phyloP scores from a whole-genome alignment of 1,140 invertebrate species.

The Drosophila persimilis region DNA sequence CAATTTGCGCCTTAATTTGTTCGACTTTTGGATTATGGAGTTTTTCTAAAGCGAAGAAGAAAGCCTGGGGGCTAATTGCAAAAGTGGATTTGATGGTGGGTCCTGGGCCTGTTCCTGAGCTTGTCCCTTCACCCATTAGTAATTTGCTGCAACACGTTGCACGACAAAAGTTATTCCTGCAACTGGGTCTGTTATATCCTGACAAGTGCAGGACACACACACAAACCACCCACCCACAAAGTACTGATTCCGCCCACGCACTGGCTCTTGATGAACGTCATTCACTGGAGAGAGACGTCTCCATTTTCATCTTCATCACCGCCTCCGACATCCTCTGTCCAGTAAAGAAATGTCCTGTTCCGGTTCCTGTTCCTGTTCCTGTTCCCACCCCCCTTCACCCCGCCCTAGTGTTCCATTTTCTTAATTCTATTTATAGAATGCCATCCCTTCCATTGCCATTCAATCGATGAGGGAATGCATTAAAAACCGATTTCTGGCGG shows the following conservation, averaged over 20 bases:
- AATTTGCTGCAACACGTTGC: constrained; percentile 9
- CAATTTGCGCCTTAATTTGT: constrained; percentile 73
- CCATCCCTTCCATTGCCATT: too few species aligned
- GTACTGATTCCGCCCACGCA: too few species aligned
- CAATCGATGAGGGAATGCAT: constrained; percentile 23
- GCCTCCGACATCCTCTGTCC: too few species aligned
- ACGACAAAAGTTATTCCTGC: constrained; percentile 53
- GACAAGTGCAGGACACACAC: constrained; percentile 29
- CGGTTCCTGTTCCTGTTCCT: too few species aligned
- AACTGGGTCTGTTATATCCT: constrained; percentile 11
- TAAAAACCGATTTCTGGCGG: constrained; percentile 61
- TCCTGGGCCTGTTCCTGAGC: constrained; percentile 54
- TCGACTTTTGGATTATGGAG: constrained; percentile 66
- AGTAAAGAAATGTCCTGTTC: too few species aligned
- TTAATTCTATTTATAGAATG: constrained; percentile 11
- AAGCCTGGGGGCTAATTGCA: constrained; percentile 50
- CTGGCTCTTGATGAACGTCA: too few species aligned
- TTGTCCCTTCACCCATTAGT: neutral
- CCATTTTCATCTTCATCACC: too few species aligned
- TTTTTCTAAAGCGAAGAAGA: constrained; percentile 5
- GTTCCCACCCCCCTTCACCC: too few species aligned
- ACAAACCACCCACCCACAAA: too few species aligned
- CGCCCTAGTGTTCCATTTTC: too few species aligned
- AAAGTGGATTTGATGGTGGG: constrained; percentile 53
- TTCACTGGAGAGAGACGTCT: too few species aligned